Conservation (phyloP, 2,113 vertebrate species). For the Lipophrys pholis region DNA sequence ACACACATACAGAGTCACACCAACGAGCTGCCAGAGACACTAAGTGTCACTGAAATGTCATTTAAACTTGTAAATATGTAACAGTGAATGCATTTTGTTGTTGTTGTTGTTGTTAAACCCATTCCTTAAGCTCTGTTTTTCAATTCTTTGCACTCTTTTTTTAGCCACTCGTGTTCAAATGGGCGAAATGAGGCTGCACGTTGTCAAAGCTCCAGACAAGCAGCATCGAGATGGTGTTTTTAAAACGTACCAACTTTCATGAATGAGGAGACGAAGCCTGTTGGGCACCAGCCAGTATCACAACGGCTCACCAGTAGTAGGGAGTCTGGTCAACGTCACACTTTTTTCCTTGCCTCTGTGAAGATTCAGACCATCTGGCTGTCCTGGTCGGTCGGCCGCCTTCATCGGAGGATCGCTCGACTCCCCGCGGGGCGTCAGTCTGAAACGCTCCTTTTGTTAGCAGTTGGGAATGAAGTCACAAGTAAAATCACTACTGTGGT, state of each 20-base stretch:
- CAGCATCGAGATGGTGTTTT: not conserved
- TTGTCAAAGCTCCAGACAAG: not conserved
- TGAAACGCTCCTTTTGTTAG: not conserved
- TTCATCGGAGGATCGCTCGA: not conserved
- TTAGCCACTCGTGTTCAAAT: too few species aligned
- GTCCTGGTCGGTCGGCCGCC: not conserved
- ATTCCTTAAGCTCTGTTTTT: too few species aligned
- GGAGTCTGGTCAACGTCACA: not conserved
- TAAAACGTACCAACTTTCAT: not conserved
- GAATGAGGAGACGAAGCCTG: not conserved
- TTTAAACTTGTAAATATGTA: not conserved
- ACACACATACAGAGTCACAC: not conserved
- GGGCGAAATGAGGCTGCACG: not conserved
- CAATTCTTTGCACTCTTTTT: too few species aligned
- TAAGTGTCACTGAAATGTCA: not conserved
- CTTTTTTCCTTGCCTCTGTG: not conserved
- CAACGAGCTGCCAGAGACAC: not conserved
- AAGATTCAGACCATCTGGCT: conserved; percentile 17
- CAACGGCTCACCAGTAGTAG: not conserved
- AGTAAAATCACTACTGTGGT: not conserved
- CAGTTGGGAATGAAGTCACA: not conserved
- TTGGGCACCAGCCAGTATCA: not conserved
- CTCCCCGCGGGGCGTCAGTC: not conserved
- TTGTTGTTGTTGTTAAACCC: too few species aligned
- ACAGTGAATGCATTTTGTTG: too few species aligned